Conservation (phyloP, 2,797 vertebrate species). For the Chromobotia macracanthus region DNA sequence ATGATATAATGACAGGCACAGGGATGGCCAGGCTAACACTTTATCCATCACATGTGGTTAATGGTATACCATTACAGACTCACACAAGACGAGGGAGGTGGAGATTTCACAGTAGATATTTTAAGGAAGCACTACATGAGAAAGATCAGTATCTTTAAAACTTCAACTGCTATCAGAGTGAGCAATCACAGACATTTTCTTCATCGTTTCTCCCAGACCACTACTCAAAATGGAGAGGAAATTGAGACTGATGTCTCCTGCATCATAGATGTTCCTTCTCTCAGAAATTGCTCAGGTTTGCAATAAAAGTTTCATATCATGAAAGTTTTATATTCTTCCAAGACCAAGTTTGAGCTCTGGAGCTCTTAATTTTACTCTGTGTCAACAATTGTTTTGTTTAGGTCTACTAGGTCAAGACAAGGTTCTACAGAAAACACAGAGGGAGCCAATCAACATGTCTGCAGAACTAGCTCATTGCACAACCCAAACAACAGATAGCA, state of each 20-base stretch:
- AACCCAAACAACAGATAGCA: neutral
- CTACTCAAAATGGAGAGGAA: neutral
- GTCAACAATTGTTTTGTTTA: too few relatives aligned
- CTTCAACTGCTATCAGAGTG: neutral
- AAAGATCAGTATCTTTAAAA: neutral
- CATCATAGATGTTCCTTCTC: too few relatives aligned
- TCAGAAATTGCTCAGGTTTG: too few relatives aligned
- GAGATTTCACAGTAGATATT: slow-evolving; percentile 1
- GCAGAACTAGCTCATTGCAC: slow-evolving; percentile 16
- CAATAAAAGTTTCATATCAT: neutral
- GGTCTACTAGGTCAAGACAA: too few relatives aligned
- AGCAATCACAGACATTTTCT: neutral
- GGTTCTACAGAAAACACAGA: too few relatives aligned
- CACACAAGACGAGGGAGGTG: neutral
- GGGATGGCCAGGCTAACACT: neutral
- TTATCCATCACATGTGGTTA: slow-evolving; percentile 25
- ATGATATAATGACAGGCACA: slow-evolving; percentile 10
- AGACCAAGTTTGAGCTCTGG: too few relatives aligned
- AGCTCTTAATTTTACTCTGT: too few relatives aligned
- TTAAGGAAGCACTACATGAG: neutral
- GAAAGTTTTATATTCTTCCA: neutral
- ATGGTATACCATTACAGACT: slow-evolving; percentile 6
- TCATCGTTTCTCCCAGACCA: neutral
- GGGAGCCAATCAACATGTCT: neutral
- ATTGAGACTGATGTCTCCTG: neutral